These are phyloP conservation scores for Ctenopoma kingsleyae DNA, from an alignment of 2,797 vertebrate species.

Conservation along the genomic window DNA sequence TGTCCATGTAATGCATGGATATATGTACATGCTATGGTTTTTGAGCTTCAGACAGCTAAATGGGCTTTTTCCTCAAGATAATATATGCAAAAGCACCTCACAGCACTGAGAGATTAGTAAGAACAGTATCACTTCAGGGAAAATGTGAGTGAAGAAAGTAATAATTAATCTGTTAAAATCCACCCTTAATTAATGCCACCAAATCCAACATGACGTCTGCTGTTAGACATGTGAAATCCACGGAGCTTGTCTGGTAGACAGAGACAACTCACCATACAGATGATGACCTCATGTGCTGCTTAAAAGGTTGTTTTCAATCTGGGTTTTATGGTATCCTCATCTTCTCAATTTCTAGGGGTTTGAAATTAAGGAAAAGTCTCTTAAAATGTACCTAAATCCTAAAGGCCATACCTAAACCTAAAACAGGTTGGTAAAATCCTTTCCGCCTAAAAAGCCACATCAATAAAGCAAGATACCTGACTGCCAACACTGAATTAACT, in stretches of 20 bases:
- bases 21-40: not conserved
- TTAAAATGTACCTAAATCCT: not conserved
- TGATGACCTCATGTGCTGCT: not conserved
- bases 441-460: not conserved
- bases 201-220: conserved; percentile 9
- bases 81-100: conserved; percentile 2
- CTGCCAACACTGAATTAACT: not conserved
- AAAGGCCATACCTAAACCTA: not conserved
- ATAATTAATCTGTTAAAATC: conserved; percentile 5
- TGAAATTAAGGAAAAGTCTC: not conserved
- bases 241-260: not conserved
- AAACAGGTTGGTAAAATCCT: not conserved
- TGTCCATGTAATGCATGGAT: not conserved
- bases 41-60: conserved; percentile 2
- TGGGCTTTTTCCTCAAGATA: conserved; percentile 10
- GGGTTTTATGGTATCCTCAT: not conserved
- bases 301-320: not conserved
- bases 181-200: not conserved
- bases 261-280: not conserved
- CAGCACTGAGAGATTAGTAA: conserved; percentile 1
- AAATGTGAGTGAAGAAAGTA: conserved; percentile 8
- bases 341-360: not conserved
- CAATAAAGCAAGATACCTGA: not conserved
- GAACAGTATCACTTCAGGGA: not conserved
- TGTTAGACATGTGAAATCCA: conserved; percentile 5